Evolutionary conservation across 2,113 vertebrate genomes (phyloP).

Genomic region (Aphyosemion australe): DNA sequence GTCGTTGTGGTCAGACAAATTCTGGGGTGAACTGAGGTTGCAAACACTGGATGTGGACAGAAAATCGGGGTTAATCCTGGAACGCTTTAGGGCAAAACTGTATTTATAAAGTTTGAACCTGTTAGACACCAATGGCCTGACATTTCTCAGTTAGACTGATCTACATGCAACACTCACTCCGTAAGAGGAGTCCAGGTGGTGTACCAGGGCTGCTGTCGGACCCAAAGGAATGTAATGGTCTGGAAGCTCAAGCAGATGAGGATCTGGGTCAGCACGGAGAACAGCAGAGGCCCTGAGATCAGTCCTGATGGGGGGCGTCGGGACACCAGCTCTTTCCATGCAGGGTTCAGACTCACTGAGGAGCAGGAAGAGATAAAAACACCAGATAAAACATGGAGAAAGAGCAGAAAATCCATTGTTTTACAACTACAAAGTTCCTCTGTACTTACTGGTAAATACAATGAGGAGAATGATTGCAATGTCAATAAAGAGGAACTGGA

Average conservation of each 20-base stretch:
- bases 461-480: conserved; percentile 94
- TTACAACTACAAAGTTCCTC: neutral
- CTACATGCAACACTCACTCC: conserved; percentile 79
- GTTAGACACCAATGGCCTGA: neutral
- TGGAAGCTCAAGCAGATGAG: conserved; percentile 93
- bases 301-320: conserved; percentile 92
- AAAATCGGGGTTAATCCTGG: neutral
- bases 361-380: neutral
- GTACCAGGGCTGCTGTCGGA: conserved; percentile 89
- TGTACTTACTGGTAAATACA: conserved; percentile 96
- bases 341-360: conserved; percentile 96
- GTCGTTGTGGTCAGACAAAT: conserved; percentile 70
- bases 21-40: conserved; percentile 67
- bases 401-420: neutral
- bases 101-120: neutral
- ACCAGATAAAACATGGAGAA: neutral
- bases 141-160: neutral
- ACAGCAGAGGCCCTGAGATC: conserved; percentile 91
- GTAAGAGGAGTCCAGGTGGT: conserved; percentile 77
- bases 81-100: too few species aligned
- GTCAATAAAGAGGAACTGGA: conserved; percentile 99
- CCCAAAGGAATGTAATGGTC: conserved; percentile 87
- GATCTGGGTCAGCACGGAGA: conserved; percentile 94
- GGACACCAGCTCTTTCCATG: conserved; percentile 93
- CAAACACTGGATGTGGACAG: conserved; percentile 79